A percentile compares a stretch with the other conserved stretches of the same genome.
phyloP scores from a whole-genome alignment of 2,888 invertebrate genomes.

The Papilio gigon region DNA sequence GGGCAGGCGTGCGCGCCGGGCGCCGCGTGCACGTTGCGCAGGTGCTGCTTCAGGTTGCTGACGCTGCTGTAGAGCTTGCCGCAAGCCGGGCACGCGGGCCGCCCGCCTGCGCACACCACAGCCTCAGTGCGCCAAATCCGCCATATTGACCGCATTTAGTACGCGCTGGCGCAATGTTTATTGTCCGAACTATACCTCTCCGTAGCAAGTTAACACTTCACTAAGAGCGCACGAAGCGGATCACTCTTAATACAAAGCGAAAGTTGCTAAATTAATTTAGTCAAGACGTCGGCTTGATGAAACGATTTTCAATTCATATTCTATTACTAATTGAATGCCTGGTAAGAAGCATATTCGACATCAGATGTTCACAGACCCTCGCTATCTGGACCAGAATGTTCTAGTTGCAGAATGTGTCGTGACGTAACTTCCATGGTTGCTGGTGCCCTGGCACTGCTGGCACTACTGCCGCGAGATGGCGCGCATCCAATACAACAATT shows the following conservation, averaged over 20 bases:
- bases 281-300: background rate
- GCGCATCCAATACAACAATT: constrained; percentile 54
- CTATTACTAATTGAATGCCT: too few relatives aligned
- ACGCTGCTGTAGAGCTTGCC: constrained; percentile 86
- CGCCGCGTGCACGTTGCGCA: constrained; percentile 86
- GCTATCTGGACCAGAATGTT: background rate
- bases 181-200: background rate
- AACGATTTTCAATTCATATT: background rate
- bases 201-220: background rate
- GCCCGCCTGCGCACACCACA: constrained; percentile 68
- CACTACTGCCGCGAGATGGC: constrained; percentile 45
- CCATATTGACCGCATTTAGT: constrained; percentile 42
- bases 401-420: constrained; percentile 26
- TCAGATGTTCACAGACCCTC: background rate
- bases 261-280: background rate
- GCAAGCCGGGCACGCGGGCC: constrained; percentile 86
- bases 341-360: too few relatives aligned
- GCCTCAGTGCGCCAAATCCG: constrained; percentile 31
- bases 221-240: background rate
- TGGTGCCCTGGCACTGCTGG: constrained; percentile 38
- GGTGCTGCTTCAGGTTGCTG: constrained; percentile 87
- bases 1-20: constrained; percentile 84
- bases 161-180: background rate
- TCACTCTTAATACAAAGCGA: background rate
- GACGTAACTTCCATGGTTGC: constrained; percentile 55